Conservation (phyloP, 2,113 vertebrate genomes). For the Ellobius talpinus region DNA sequence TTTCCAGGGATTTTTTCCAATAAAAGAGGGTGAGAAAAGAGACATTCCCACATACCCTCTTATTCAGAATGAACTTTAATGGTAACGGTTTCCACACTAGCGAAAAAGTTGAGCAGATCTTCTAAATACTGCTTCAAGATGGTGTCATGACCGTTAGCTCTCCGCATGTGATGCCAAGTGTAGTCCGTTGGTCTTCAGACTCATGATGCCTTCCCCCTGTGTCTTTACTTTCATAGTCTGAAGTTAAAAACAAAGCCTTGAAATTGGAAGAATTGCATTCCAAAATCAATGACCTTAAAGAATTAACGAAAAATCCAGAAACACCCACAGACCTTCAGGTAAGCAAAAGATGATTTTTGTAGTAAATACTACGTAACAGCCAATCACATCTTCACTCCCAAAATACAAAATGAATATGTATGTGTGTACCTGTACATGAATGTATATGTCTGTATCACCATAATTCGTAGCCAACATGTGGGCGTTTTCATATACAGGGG, state of each 20-base stretch:
- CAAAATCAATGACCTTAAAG: slow-evolving; percentile 92
- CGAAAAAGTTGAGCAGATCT: slow-evolving; percentile 35
- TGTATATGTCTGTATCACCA: background rate
- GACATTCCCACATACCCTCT: background rate
- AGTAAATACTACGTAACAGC: background rate
- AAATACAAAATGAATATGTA: background rate
- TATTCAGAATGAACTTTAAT: slow-evolving; percentile 42
- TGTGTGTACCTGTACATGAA: background rate
- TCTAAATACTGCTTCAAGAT: slow-evolving; percentile 41
- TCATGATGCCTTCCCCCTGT: background rate
- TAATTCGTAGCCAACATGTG: background rate
- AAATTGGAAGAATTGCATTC: slow-evolving; percentile 90
- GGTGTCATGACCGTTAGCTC: background rate
- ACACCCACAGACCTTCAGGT: slow-evolving; percentile 95
- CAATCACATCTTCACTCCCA: background rate
- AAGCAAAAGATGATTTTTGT: slow-evolving; percentile 49
- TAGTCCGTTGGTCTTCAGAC: background rate
- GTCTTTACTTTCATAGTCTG: slow-evolving; percentile 86
- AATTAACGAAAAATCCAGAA: slow-evolving; percentile 90
- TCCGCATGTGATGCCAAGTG: background rate
- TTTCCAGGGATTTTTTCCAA: slow-evolving; percentile 71
- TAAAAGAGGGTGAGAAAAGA: slow-evolving; percentile 60
- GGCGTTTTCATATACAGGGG: background rate
- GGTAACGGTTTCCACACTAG: slow-evolving; percentile 44
- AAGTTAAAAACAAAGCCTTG: slow-evolving; percentile 91